phyloP scores from a whole-genome alignment of 2,113 vertebrate species.

The Crotophaga sulcirostris region DNA sequence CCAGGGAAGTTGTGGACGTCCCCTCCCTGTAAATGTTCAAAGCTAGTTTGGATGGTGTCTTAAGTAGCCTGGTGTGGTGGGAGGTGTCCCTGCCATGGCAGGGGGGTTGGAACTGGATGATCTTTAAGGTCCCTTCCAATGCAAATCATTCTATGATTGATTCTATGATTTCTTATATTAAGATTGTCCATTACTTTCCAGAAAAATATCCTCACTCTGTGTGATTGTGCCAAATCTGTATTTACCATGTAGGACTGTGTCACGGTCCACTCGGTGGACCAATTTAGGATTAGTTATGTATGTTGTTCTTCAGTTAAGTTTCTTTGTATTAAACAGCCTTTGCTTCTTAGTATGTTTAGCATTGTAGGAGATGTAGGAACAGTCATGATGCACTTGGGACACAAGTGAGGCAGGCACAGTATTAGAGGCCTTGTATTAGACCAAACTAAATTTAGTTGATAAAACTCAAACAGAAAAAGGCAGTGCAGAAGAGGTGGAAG shows the following conservation, averaged over 20 bases:
- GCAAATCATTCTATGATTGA: too few relatives aligned
- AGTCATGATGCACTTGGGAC: background rate
- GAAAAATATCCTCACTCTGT: background rate
- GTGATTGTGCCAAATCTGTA: background rate
- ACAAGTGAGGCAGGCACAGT: background rate
- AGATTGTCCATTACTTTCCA: background rate
- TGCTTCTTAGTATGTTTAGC: background rate
- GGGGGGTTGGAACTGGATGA: too few relatives aligned
- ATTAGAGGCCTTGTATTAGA: background rate
- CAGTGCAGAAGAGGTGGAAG: background rate
- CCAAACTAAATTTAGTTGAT: background rate
- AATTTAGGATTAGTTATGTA: background rate
- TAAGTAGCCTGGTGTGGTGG: too few relatives aligned
- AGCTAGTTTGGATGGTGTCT: too few relatives aligned
- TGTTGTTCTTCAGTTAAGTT: background rate
- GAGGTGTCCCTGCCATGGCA: too few relatives aligned
- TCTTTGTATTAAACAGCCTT: background rate
- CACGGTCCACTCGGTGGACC: too few relatives aligned
- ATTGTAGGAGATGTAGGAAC: background rate
- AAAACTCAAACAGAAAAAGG: background rate
- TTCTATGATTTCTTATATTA: background rate
- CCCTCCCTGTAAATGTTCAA: too few relatives aligned
- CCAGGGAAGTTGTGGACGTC: too few relatives aligned
- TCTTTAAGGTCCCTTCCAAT: too few relatives aligned
- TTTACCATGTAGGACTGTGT: background rate